Evolutionary conservation across 2,888 invertebrate species (phyloP).

Genomic region (Dysmachus trigonus): DNA sequence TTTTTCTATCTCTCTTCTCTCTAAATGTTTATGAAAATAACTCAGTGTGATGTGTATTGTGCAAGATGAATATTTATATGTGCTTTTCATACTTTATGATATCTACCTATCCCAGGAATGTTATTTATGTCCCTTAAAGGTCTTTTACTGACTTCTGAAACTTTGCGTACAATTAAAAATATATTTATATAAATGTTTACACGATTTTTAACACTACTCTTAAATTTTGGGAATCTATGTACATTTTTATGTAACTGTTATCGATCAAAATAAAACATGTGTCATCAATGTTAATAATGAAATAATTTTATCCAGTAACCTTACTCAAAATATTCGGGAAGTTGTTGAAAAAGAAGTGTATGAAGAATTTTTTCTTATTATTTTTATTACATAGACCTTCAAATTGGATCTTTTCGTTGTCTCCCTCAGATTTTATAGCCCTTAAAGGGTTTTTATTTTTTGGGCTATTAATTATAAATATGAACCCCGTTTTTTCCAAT

Average conservation of each 20-base stretch:
- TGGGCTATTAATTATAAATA: too few relatives aligned
- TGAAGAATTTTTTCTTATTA: too few relatives aligned
- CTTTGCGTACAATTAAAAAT: background rate
- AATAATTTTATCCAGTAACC: background rate
- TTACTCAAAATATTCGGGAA: too few relatives aligned
- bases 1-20: background rate
- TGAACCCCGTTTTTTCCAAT: too few relatives aligned
- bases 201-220: background rate
- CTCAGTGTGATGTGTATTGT: background rate
- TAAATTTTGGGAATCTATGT: background rate
- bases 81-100: background rate
- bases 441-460: too few relatives aligned
- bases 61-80: background rate
- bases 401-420: too few relatives aligned
- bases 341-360: too few relatives aligned
- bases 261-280: background rate
- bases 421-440: too few relatives aligned
- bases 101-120: background rate
- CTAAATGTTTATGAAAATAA: background rate
- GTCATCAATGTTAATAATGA: background rate
- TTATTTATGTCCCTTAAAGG: background rate
- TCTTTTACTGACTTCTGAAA: background rate
- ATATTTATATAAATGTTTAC: constrained; percentile 34
- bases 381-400: too few relatives aligned
- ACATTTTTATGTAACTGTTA: background rate